These are phyloP conservation scores for Platycheirus albimanus DNA, from an alignment of 2,888 invertebrate species.

Conservation along the genomic window DNA sequence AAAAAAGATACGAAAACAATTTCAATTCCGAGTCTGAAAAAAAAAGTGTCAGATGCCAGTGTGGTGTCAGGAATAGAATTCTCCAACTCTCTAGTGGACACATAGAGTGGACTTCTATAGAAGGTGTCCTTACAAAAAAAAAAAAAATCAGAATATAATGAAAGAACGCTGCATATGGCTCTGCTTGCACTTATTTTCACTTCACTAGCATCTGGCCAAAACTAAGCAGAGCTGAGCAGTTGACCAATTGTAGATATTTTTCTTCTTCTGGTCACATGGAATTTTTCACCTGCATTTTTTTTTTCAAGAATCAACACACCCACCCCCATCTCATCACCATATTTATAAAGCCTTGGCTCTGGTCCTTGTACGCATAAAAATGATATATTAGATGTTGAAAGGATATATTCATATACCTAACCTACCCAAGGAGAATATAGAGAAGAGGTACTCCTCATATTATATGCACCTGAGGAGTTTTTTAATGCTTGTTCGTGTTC, in stretches of 20 bases:
- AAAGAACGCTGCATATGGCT: conserved; percentile 29
- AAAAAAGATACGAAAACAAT: conserved; percentile 55
- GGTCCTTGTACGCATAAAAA: conserved; percentile 46
- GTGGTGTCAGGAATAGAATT: conserved; percentile 42
- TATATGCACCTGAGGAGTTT: conserved; percentile 46
- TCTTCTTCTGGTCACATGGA: conserved; percentile 15
- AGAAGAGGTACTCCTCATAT: not conserved
- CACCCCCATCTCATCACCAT: not conserved
- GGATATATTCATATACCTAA: conserved; percentile 16
- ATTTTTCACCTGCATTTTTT: conserved; percentile 40
- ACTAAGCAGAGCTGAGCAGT: not conserved
- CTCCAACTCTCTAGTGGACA: conserved; percentile 20
- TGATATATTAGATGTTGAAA: conserved; percentile 67
- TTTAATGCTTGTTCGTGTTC: conserved; percentile 16
- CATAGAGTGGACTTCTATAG: conserved; percentile 15
- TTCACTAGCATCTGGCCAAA: conserved; percentile 44
- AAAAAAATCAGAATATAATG: conserved; percentile 28
- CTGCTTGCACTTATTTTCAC: conserved; percentile 57
- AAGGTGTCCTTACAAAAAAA: conserved; percentile 30
- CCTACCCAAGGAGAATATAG: not conserved
- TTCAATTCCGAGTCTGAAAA: conserved; percentile 48
- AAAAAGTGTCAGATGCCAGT: conserved; percentile 54
- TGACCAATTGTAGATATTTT: conserved; percentile 53
- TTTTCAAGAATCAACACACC: conserved; percentile 7
- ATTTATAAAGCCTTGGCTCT: not conserved